These are phyloP conservation scores for Agonum fuliginosum DNA, from an alignment of 2,888 invertebrate species.

Conservation along the genomic window DNA sequence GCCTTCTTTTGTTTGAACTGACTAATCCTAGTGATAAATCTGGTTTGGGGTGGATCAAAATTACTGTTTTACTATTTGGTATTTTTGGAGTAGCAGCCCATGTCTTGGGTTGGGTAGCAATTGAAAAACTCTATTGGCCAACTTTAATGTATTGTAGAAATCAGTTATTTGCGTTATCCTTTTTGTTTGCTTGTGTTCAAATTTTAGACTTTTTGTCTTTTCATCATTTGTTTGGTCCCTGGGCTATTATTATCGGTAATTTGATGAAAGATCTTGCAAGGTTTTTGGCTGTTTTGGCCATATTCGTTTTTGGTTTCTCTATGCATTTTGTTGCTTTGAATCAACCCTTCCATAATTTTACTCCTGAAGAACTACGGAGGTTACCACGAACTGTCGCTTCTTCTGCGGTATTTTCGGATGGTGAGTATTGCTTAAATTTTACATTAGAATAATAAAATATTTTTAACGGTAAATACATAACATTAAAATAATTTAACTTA, in stretches of 20 bases:
- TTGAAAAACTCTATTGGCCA: slow-evolving; percentile 83
- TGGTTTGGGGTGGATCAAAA: slow-evolving; percentile 95
- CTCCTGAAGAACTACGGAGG: slow-evolving; percentile 77
- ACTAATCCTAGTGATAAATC: slow-evolving; percentile 98
- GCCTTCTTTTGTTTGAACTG: slow-evolving; percentile 94
- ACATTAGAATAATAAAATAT: slow-evolving; percentile 13
- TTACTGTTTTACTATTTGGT: slow-evolving; percentile 89
- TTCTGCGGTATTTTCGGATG: slow-evolving; percentile 80
- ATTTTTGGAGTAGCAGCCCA: slow-evolving; percentile 94
- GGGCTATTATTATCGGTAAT: slow-evolving; percentile 99
- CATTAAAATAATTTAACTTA: background rate
- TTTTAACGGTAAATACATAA: slow-evolving; percentile 5
- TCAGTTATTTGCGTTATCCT: slow-evolving; percentile 96
- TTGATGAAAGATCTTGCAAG: slow-evolving; percentile 95
- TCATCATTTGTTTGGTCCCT: slow-evolving; percentile 99
- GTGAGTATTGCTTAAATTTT: slow-evolving; percentile 74
- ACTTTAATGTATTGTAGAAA: slow-evolving; percentile 95
- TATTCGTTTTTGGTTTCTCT: slow-evolving; percentile 99
- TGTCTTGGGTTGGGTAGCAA: slow-evolving; percentile 84
- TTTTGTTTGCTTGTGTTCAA: slow-evolving; percentile 97
- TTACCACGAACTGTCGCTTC: slow-evolving; percentile 73
- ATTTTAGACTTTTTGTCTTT: slow-evolving; percentile 98
- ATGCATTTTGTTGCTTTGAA: slow-evolving; percentile 97
- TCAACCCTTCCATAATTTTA: slow-evolving; percentile 89
- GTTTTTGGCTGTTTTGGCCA: slow-evolving; percentile 96